Base-by-base conservation (phyloP, 2,888 invertebrate genomes). In the Idaea straminata region DNA sequence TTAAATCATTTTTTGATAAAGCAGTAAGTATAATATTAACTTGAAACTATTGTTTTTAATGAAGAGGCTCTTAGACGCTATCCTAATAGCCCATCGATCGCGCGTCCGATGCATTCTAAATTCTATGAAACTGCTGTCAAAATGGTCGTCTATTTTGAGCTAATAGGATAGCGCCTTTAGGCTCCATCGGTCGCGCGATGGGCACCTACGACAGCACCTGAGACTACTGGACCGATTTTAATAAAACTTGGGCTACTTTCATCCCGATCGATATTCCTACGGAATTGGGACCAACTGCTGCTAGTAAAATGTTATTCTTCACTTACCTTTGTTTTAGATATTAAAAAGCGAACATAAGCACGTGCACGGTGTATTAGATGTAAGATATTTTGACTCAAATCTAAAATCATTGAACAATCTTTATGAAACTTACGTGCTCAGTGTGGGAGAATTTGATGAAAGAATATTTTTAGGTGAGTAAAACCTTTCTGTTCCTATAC, bases 381-480 rank as follows among this genome's bases (percentile, higher is more conserved):
- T 95, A 36, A 94, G 94, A 15, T 95, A 95, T 80, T 98, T 98
- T 91, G 98, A 98, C 77, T 91, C 93, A 16, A 99, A 99, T 90
- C 94, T 96, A 47, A 97, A 96, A 91, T 95, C 96, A 74, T 92
- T 99, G 58, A 97, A 96, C 75, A 97, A 96, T 84, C 93, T 95
- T 13, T 99, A 99, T 85, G 99, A 99, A 83, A 96, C 97, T 64
- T 97, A 96, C 86, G 96, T 99, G 35, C 91, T 98, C 58, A 97
- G 96, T 83, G 96, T 96, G 69, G 98, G 99, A 0, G 98, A 99
- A 86, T 97, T 99, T 87, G 99, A 99, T 86, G 99, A 99, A 88
- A 95, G 99, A 81, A 97, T 99, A 87, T 98, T 99, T 91, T 94
- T 98, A 79, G 96, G 97, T 94, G 94, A 95, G 88, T 83, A 64